A percentile compares a stretch with the other conserved stretches of the same genome.
Conservation (phyloP, 2,113 vertebrate species). For the Eulemur macaco region DNA sequence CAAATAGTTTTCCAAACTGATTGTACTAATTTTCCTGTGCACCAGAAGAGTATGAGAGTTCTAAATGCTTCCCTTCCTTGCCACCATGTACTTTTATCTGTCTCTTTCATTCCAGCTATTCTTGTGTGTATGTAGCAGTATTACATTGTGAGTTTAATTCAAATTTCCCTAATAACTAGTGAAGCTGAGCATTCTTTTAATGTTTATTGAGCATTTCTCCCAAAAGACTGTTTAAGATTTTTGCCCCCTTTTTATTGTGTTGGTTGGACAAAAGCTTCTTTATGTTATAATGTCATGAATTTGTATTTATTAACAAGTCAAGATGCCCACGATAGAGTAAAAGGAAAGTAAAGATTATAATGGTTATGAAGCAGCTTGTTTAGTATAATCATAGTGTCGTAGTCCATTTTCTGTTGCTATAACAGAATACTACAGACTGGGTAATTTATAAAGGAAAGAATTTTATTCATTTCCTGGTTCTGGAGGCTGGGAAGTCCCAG, state of each 20-base stretch:
- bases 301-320: neutral
- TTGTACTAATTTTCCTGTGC: neutral
- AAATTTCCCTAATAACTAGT: neutral
- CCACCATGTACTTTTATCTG: neutral
- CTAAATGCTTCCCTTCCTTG: neutral
- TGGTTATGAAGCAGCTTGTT: neutral
- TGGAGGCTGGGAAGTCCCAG: neutral
- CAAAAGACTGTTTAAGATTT: neutral
- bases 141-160: neutral
- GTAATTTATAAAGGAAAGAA: neutral
- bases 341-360: neutral
- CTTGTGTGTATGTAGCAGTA: neutral
- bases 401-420: neutral
- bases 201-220: neutral
- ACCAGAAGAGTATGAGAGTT: neutral
- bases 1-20: neutral
- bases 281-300: neutral
- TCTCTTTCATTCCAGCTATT: neutral
- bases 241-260: neutral
- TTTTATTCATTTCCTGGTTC: neutral
- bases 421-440: neutral
- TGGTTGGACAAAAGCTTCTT: neutral
- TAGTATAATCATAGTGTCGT: neutral
- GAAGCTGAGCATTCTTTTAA: conserved; percentile 15
- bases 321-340: neutral